phyloP scores from a whole-genome alignment of 2,113 vertebrate genomes.

The Alexandromys fortis region DNA sequence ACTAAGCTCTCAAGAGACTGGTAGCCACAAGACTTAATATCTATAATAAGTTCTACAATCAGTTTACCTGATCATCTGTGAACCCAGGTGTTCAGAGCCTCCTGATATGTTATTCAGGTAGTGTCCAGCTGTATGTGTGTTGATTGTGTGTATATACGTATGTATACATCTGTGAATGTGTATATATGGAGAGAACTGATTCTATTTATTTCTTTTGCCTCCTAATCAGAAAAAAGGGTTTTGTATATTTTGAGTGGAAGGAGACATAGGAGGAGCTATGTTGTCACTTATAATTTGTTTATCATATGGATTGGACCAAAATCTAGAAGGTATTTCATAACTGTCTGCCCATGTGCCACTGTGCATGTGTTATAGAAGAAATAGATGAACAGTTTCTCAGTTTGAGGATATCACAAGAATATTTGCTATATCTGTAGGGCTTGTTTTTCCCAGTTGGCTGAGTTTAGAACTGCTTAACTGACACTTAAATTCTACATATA shows the following conservation, averaged over 20 bases:
- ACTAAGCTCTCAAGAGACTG: slow-evolving; percentile 98
- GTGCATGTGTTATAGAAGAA: slow-evolving; percentile 86
- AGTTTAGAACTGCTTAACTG: slow-evolving; percentile 71
- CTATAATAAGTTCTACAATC: slow-evolving; percentile 16
- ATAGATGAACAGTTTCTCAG: slow-evolving; percentile 83
- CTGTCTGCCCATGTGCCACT: slow-evolving; percentile 85
- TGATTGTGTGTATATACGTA: background rate
- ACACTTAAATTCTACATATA: background rate
- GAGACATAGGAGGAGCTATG: slow-evolving; percentile 65
- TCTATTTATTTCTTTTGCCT: slow-evolving; percentile 74
- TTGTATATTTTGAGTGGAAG: slow-evolving; percentile 61
- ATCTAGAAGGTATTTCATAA: slow-evolving; percentile 80
- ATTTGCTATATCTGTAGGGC: slow-evolving; percentile 77
- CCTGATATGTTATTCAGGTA: slow-evolving; percentile 71
- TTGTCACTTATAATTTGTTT: slow-evolving; percentile 69
- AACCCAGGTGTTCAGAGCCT: slow-evolving; percentile 53
- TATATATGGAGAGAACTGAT: slow-evolving; percentile 55
- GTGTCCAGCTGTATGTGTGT: slow-evolving; percentile 56
- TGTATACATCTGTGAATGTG: slow-evolving; percentile 10
- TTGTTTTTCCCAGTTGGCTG: slow-evolving; percentile 71
- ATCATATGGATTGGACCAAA: slow-evolving; percentile 86
- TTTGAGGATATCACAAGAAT: slow-evolving; percentile 85
- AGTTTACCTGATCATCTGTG: slow-evolving; percentile 16
- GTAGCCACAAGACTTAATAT: slow-evolving; percentile 82
- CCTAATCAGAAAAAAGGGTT: slow-evolving; percentile 57